Evolutionary conservation across 2,113 vertebrate genomes (phyloP).

Genomic region (Labeo catla): DNA sequence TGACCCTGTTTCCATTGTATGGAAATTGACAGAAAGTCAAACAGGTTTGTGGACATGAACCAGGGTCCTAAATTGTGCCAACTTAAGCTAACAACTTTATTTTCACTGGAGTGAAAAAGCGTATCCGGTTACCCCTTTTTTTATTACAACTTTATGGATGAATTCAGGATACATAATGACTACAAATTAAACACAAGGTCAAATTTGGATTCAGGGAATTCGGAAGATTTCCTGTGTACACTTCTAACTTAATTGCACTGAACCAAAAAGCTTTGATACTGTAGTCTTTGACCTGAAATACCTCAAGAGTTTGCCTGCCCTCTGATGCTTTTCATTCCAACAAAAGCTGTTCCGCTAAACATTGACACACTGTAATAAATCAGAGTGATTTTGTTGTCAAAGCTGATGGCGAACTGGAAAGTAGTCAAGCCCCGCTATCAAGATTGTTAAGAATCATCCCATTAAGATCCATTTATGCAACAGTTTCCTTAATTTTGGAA

Average conservation of each 20-base stretch:
- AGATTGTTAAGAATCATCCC: not conserved
- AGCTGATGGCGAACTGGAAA: conserved; percentile 37
- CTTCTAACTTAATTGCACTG: conserved; percentile 20
- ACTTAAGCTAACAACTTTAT: not conserved
- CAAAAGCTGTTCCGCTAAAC: conserved; percentile 33
- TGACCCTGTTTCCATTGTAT: not conserved
- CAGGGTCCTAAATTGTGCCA: not conserved
- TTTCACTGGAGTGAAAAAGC: not conserved
- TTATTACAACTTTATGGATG: conserved; percentile 4
- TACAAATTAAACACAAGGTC: not conserved
- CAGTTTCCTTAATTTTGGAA: conserved; percentile 28
- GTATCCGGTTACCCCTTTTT: not conserved
- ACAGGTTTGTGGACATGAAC: not conserved
- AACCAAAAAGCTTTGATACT: conserved; percentile 24
- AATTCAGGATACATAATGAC: not conserved
- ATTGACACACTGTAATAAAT: conserved; percentile 38
- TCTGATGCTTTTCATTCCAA: conserved; percentile 22
- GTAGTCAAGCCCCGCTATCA: conserved; percentile 1
- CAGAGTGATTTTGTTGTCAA: conserved; percentile 38
- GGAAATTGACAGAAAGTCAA: not conserved
- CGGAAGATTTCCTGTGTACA: not conserved
- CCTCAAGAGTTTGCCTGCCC: not conserved
- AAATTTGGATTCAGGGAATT: conserved; percentile 1
- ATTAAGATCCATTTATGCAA: conserved; percentile 34
- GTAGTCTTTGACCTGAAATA: conserved; percentile 3